Base-by-base conservation (phyloP, 2,888 invertebrate species). In the Frankliniella fusca region DNA sequence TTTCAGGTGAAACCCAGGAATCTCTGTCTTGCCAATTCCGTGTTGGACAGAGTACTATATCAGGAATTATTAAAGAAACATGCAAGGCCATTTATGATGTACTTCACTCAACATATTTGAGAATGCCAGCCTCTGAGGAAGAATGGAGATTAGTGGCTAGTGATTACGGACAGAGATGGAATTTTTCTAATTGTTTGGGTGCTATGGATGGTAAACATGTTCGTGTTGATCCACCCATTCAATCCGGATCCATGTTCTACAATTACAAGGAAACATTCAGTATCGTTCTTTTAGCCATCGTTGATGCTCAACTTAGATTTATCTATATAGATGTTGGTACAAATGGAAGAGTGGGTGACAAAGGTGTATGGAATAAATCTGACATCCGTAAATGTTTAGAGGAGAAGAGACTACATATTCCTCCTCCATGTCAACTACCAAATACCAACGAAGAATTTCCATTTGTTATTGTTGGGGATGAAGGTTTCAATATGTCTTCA, bases 381-480 rank as follows among this genome's bases (percentile, higher is more conserved):
- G 9, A 61, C 80, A 9, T 50, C 10, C 9, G 12, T 11, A 50
- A 12, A 50, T 12, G 12, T 50, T 50, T 50, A 50, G 50, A 50
- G 12, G 12, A 50, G 10, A 50, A 50, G 9, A 50, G 10, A 11
- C 9, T 50, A 12, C 12, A 9, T 11, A 12, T 50, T 50, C 50
- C 50, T 50, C 50, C 9, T 11, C 80, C 54, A 20, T n/a, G 18
- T 7, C 3, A 28, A 18, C 65, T 82, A 38, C 48, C 70, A 10
- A 48, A 20, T 49, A n/a, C 50, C 11, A 12, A 50, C 9, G 81
- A 82, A 48, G 54, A 83, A 70, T 84, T 7, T 85, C 85, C 20
- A n/a, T 84, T 82, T 70, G 83, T 84, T 80, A 85, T 85, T 83
- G 80, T 85, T n/a, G 85, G 85, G 12, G 85, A 86, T 82, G 85